Conservation (phyloP, 2,797 vertebrate genomes). For the Pipistrellus nathusii region DNA sequence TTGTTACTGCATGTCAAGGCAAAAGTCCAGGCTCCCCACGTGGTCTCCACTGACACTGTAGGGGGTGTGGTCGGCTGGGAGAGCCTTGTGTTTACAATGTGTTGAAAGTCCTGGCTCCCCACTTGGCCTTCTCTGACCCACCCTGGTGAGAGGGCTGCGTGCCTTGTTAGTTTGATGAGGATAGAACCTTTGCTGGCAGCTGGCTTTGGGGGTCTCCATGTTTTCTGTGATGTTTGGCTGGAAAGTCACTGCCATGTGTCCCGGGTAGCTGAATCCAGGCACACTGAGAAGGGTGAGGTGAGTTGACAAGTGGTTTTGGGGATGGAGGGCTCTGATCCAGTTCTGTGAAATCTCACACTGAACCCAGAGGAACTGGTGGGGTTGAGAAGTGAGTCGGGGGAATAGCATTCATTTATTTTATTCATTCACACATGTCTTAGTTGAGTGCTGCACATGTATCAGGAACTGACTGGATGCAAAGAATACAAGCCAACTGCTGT, state of each 20-base stretch:
- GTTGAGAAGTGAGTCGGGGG: neutral
- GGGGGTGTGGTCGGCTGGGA: neutral
- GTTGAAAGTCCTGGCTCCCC: neutral
- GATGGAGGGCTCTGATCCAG: neutral
- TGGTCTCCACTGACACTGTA: neutral
- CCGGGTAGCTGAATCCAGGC: neutral
- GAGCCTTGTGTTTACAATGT: neutral
- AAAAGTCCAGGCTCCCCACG: too few relatives aligned
- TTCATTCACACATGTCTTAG: neutral
- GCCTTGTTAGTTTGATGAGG: neutral
- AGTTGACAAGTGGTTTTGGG: neutral
- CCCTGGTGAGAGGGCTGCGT: neutral
- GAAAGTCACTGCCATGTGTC: neutral
- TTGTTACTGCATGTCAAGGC: neutral
- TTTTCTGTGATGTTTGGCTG: neutral
- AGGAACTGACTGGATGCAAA: neutral
- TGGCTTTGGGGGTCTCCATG: neutral
- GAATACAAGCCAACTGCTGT: neutral
- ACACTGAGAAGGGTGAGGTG: neutral
- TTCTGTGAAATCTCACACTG: neutral
- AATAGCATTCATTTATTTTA: neutral
- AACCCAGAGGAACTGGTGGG: neutral
- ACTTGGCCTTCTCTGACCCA: neutral
- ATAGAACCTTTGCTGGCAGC: neutral
- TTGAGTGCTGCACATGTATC: neutral